These are phyloP conservation scores for Phylloscopus trochilus DNA, from an alignment of 2,113 vertebrate species.

Conservation along the genomic window DNA sequence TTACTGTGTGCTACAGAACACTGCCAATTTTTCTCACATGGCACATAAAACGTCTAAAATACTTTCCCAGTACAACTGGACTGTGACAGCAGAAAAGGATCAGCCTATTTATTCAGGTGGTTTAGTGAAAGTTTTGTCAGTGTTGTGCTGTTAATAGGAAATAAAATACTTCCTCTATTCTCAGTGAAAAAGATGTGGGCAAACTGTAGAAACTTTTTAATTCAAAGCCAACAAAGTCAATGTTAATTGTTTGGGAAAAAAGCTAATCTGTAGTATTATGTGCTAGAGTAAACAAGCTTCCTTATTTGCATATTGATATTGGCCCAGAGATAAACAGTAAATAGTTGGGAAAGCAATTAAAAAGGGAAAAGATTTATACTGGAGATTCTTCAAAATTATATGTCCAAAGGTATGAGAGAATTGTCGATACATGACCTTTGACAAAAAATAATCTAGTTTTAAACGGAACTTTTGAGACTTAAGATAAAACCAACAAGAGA, in stretches of 20 bases:
- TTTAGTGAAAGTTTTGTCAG: not conserved
- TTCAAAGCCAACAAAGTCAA: not conserved
- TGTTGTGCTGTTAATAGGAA: not conserved
- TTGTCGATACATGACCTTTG: not conserved
- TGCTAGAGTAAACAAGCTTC: not conserved
- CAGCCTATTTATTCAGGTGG: not conserved
- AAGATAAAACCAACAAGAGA: not conserved
- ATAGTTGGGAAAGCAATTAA: not conserved
- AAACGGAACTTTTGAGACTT: not conserved
- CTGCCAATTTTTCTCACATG: not conserved
- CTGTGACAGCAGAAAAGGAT: not conserved
- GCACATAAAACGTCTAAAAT: not conserved
- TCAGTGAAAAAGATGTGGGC: not conserved
- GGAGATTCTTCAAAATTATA: not conserved
- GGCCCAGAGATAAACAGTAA: not conserved
- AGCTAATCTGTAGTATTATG: not conserved
- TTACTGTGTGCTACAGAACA: not conserved
- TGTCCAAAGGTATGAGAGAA: not conserved
- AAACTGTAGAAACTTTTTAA: not conserved
- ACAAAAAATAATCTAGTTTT: not conserved
- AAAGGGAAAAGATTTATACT: not conserved
- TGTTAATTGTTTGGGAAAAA: not conserved
- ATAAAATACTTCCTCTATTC: not conserved
- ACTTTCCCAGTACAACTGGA: not conserved
- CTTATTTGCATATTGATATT: not conserved